Conservation (phyloP, 2,113 vertebrate species). For the Marmota monax region DNA sequence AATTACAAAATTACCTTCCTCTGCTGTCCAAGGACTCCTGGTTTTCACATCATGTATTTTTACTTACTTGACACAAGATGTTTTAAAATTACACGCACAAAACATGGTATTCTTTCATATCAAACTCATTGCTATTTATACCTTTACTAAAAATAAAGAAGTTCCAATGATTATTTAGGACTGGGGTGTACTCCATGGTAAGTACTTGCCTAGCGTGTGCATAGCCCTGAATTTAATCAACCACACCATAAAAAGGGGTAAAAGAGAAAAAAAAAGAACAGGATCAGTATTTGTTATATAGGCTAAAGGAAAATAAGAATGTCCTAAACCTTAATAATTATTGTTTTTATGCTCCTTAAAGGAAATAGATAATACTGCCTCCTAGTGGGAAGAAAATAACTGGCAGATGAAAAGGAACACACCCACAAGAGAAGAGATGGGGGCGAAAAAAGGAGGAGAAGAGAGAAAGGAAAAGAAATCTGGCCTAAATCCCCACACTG, state of each 20-base stretch:
- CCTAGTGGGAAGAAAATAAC: background rate
- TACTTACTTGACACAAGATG: background rate
- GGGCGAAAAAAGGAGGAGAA: background rate
- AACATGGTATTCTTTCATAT: background rate
- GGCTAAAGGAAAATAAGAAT: background rate
- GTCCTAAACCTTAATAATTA: background rate
- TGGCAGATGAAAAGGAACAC: background rate
- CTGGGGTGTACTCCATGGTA: background rate
- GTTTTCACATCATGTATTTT: background rate
- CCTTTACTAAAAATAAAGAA: background rate
- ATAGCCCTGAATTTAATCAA: background rate
- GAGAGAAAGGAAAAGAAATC: background rate
- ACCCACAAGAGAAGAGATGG: background rate
- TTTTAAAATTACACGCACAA: background rate
- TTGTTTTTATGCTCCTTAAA: background rate
- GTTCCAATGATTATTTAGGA: background rate
- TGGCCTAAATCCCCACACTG: fast-evolving
- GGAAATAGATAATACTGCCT: background rate
- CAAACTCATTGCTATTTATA: background rate
- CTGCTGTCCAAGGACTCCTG: fast-evolving
- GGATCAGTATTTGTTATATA: background rate
- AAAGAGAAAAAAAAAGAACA: background rate
- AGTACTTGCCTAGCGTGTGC: background rate
- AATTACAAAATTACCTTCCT: background rate
- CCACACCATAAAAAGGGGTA: background rate